Base-by-base conservation (phyloP, 2,888 invertebrate genomes). In the Autographa gamma region DNA sequence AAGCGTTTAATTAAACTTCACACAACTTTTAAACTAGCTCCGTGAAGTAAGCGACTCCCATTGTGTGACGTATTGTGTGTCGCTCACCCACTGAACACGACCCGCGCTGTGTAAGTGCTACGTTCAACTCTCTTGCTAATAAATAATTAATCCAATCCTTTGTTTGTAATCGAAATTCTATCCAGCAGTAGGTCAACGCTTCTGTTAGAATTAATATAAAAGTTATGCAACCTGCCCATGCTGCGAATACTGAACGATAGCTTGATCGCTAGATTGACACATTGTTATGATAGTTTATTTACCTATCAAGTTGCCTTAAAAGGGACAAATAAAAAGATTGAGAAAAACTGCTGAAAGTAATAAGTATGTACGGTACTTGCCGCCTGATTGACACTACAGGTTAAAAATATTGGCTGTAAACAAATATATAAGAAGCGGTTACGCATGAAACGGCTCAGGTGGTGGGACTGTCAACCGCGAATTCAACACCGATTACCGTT, bases 1-100 rank as follows among this genome's bases (percentile, higher is more conserved):
- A 16, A 41, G 41, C 32, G 65, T 81, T 77, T 81, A 81, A 81
- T 77, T 77, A 81, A 77, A 77, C 81, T 77, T 66, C 59, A 41
- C 60, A 59, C 61, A 62, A 77, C 81, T 77, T 81, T 73, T 56
- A 81, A 64, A 81, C 73, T 64, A 41, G 16, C 18, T 16, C n/a
- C 62, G 73, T 56, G 59, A 66, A 54, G 66, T 66, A 32, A 54
- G 32, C 60, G 61, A 63, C 31, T 43, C 38, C 63, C 54, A 77
- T 77, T 81, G 66, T 77, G 72, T 38, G 60, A 43, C 70, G 16
- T 13, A 61, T 25, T 43, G 41, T 43, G 54, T 56, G 25, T 32
- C 70, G 70, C 58, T 25, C 25, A 16, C 31, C 16, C 31, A 59
- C 31, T 59, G 32, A 59, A 31, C 16, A 13, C 59, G 9, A 31